Conservation (phyloP, 2,797 vertebrate species). For the Fratercula arctica region DNA sequence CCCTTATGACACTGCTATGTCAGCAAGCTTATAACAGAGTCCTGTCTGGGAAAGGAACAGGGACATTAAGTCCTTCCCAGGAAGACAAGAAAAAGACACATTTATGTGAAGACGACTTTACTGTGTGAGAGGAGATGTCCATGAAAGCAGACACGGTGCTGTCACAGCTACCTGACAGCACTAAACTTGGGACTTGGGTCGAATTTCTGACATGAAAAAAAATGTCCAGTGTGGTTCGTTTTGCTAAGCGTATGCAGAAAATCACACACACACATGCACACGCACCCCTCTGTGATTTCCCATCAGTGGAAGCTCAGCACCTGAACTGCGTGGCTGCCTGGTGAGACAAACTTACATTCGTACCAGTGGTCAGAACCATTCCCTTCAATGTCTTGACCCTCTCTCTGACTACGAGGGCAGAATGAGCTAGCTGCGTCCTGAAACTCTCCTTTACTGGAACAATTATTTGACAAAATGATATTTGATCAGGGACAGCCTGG, state of each 20-base stretch:
- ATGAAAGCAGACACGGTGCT: background rate
- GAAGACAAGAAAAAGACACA: background rate
- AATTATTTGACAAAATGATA: background rate
- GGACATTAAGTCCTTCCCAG: background rate
- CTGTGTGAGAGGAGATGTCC: background rate
- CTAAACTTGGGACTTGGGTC: background rate
- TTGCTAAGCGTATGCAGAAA: background rate
- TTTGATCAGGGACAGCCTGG: background rate
- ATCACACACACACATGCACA: fast-evolving
- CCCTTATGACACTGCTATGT: background rate
- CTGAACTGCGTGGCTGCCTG: background rate
- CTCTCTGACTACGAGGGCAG: background rate
- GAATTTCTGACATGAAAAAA: background rate
- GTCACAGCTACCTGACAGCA: background rate
- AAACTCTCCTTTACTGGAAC: background rate
- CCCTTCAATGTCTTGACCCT: background rate
- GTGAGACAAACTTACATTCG: background rate
- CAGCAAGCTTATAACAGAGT: background rate
- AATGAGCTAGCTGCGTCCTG: background rate
- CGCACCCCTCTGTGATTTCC: background rate
- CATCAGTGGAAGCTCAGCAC: background rate
- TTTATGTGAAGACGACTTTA: background rate
- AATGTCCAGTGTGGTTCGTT: background rate
- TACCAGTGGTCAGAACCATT: background rate
- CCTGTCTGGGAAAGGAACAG: background rate